phyloP scores from a whole-genome alignment of 2,797 vertebrate species.

The Cirrhinus mrigala region DNA sequence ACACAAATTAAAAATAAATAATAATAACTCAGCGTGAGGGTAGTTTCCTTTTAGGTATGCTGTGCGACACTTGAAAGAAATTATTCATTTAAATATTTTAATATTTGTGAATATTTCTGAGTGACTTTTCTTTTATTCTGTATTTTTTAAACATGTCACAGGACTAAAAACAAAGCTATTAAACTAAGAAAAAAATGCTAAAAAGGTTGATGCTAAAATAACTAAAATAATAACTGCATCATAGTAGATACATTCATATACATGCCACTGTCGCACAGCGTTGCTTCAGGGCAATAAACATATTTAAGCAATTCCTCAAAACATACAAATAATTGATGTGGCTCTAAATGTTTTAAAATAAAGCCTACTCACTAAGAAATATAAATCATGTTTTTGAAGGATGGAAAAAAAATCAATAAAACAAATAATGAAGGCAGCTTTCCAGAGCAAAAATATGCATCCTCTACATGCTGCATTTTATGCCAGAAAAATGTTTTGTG shows the following conservation, averaged over 20 bases:
- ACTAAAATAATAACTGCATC: constrained; percentile 15
- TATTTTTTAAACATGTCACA: neutral
- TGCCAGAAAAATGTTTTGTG: neutral
- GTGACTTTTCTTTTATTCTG: neutral
- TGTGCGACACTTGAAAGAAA: neutral
- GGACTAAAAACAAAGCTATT: neutral
- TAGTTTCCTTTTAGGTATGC: neutral
- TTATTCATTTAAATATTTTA: neutral
- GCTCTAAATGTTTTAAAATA: constrained; percentile 22
- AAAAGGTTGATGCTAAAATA: neutral
- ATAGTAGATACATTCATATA: neutral
- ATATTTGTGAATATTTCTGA: neutral
- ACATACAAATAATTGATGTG: constrained; percentile 31
- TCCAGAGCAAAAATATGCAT: neutral
- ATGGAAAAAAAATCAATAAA: neutral
- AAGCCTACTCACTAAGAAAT: constrained; percentile 14
- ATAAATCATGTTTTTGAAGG: constrained; percentile 15
- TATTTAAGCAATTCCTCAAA: constrained; percentile 32
- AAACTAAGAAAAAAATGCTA: neutral
- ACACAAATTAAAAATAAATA: neutral
- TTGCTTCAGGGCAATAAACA: constrained; percentile 24
- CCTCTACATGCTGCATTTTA: neutral
- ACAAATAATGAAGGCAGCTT: constrained; percentile 1
- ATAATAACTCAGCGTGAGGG: neutral
- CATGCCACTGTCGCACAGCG: neutral